phyloP scores from a whole-genome alignment of 2,888 invertebrate species.

The Apamea sordens region DNA sequence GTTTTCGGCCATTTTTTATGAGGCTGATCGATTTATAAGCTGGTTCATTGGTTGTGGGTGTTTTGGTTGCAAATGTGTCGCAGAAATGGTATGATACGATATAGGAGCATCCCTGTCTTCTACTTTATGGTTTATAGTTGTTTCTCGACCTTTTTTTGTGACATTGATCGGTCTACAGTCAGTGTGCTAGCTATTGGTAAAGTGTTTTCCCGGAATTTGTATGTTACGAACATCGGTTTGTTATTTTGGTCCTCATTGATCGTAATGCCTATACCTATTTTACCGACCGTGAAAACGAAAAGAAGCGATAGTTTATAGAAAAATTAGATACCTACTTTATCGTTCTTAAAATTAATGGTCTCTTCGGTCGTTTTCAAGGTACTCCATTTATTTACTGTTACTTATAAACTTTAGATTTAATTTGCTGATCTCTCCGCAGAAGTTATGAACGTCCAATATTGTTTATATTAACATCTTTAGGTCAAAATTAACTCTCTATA shows the following conservation, averaged over 20 bases:
- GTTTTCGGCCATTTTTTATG: constrained; percentile 35
- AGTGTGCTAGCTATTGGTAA: background rate
- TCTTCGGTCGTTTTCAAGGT: background rate
- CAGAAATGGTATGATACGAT: background rate
- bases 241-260: background rate
- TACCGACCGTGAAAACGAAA: background rate
- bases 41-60: background rate
- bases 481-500: background rate
- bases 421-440: background rate
- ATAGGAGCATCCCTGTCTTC: background rate
- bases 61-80: background rate
- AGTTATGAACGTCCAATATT: background rate
- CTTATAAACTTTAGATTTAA: background rate
- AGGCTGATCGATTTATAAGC: constrained; percentile 23
- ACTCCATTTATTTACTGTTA: background rate
- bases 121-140: background rate
- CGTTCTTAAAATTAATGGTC: background rate
- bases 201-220: background rate
- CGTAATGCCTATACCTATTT: too few relatives aligned
- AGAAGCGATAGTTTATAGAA: background rate
- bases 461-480: background rate
- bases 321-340: background rate
- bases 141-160: background rate
- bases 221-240: background rate
- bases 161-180: background rate